phyloP scores from a whole-genome alignment of 2,113 vertebrate genomes.

The Scortum barcoo region DNA sequence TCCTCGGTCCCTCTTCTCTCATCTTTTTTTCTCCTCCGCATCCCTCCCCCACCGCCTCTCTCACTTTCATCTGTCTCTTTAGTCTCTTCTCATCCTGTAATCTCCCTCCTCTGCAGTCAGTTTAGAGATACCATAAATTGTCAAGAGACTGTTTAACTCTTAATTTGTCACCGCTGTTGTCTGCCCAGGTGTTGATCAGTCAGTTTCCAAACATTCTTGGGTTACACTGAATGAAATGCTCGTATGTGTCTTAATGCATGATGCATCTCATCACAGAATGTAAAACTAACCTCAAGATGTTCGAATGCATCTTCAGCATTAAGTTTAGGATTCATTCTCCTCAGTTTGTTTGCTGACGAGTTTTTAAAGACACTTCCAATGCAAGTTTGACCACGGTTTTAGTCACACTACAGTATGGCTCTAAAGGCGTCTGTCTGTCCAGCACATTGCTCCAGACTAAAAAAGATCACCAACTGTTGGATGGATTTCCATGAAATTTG shows the following conservation, averaged over 20 bases:
- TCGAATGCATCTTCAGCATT: not conserved
- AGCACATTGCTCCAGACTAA: not conserved
- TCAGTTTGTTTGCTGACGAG: not conserved
- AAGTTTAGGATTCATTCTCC: not conserved
- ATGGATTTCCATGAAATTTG: not conserved
- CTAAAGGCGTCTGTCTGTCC: not conserved
- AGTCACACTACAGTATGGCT: no score
- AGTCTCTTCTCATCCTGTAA: slow-evolving; percentile 27
- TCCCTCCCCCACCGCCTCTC: slow-evolving; percentile 11
- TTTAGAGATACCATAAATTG: slow-evolving; percentile 32
- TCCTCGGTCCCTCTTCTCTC: slow-evolving; percentile 28
- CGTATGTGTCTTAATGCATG: not conserved
- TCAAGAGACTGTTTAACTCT: slow-evolving; percentile 31
- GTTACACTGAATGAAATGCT: slow-evolving; percentile 11
- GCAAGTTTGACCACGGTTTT: not conserved
- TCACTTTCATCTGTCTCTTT: slow-evolving; percentile 21
- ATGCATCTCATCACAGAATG: not conserved
- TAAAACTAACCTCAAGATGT: not conserved
- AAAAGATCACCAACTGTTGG: not conserved
- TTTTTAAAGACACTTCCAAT: not conserved
- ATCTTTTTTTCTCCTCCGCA: slow-evolving; percentile 26
- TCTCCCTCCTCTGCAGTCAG: slow-evolving; percentile 8
- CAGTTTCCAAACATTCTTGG: not conserved
- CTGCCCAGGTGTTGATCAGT: slow-evolving; percentile 4
- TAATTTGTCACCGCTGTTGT: slow-evolving; percentile 13